Conservation (phyloP, 2,797 vertebrate species). For the Dendrocincla fuliginosa region DNA sequence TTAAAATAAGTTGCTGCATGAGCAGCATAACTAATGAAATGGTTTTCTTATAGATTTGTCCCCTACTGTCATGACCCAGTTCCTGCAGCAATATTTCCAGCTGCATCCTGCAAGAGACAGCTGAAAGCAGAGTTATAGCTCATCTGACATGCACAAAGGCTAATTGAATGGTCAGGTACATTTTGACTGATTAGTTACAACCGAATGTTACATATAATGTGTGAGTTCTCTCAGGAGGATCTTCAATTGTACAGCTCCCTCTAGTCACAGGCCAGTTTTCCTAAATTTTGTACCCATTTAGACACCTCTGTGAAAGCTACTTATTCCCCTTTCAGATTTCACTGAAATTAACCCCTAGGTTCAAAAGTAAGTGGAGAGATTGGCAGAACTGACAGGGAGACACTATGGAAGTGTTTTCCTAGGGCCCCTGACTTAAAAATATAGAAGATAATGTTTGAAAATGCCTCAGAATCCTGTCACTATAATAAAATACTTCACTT, state of each 20-base stretch:
- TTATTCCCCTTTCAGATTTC: neutral
- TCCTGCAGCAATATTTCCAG: conserved; percentile 24
- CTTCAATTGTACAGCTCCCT: neutral
- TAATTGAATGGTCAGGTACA: conserved; percentile 3
- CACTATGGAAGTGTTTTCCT: neutral
- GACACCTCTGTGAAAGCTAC: neutral
- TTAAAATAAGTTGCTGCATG: neutral
- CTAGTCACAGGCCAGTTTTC: neutral
- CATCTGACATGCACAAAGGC: neutral
- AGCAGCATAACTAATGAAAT: conserved; percentile 13
- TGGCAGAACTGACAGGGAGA: neutral
- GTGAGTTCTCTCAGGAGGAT: neutral
- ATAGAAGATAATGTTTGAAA: neutral
- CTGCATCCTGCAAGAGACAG: neutral
- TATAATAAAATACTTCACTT: neutral
- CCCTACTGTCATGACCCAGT: conserved; percentile 10
- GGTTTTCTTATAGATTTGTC: conserved; percentile 8
- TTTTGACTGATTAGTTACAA: neutral
- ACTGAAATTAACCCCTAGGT: neutral
- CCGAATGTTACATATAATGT: neutral
- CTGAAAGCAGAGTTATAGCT: neutral
- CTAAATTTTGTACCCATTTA: neutral
- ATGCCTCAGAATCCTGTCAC: neutral
- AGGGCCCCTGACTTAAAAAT: neutral
- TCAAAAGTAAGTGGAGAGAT: neutral